Evolutionary conservation across 2,888 invertebrate species (phyloP).

Genomic region (Autographa gamma): DNA sequence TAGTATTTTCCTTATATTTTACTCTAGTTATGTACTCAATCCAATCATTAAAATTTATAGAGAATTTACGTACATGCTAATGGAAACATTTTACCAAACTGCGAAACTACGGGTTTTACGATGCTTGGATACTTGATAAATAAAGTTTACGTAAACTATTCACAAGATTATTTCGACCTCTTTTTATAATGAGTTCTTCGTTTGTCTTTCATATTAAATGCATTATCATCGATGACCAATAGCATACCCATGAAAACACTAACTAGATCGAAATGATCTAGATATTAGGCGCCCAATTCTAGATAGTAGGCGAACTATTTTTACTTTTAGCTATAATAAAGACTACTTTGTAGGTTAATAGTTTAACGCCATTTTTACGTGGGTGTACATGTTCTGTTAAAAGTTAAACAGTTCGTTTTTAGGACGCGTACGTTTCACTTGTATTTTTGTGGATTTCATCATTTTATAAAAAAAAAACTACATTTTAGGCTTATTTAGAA

Average conservation of each 20-base stretch:
- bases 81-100: not conserved
- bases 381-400: not conserved
- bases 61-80: not conserved
- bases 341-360: not conserved
- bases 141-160: no score
- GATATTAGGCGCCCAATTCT: not conserved
- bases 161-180: no score
- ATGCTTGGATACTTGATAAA: no score
- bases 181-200: no score
- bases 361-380: not conserved
- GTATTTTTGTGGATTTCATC: not conserved
- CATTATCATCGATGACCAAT: not conserved
- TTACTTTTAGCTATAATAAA: not conserved
- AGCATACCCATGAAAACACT: not conserved
- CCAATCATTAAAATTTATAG: not conserved
- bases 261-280: not conserved
- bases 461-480: no score
- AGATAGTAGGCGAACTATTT: not conserved
- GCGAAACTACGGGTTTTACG: no score
- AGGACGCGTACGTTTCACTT: not conserved
- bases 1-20: no score
- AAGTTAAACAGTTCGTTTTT: not conserved
- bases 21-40: no score
- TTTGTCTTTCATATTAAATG: not conserved
- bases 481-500: no score